phyloP scores from a whole-genome alignment of 2,113 vertebrate species.

The Amazona vittata region DNA sequence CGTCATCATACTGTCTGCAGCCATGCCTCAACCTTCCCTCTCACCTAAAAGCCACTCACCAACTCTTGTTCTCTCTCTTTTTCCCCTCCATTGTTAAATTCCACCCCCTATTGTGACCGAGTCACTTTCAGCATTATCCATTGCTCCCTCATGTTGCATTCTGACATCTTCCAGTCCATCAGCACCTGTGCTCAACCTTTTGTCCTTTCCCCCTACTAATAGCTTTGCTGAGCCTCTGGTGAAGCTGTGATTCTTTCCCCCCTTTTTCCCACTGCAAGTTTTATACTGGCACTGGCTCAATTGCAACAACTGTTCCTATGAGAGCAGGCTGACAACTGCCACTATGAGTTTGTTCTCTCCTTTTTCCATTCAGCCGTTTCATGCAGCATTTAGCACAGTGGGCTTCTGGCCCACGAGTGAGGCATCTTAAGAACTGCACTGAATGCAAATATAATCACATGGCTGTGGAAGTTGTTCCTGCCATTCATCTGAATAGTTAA shows the following conservation, averaged over 20 bases:
- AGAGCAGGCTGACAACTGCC: conserved; percentile 66
- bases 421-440: conserved; percentile 29
- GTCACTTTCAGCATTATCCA: not conserved
- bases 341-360: conserved; percentile 64
- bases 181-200: not conserved
- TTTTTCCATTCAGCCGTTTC: conserved; percentile 54
- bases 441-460: conserved; percentile 54
- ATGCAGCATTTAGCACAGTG: conserved; percentile 60
- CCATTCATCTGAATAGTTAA: conserved; percentile 50
- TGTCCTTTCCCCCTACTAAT: not conserved
- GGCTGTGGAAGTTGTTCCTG: conserved; percentile 49
- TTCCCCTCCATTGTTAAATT: not conserved
- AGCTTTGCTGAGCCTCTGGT: not conserved
- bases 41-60: not conserved
- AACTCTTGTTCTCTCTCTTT: not conserved
- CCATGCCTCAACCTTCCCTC: not conserved
- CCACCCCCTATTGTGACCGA: not conserved
- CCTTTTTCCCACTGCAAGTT: conserved; percentile 38
- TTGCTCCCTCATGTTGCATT: not conserved
- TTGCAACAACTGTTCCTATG: conserved; percentile 60
- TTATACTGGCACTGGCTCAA: conserved; percentile 56
- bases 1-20: not conserved
- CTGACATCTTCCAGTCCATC: not conserved
- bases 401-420: conserved; percentile 36
- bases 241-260: conserved; percentile 3